Base-by-base conservation (phyloP, 2,113 vertebrate genomes). In the Morone chrysops region DNA sequence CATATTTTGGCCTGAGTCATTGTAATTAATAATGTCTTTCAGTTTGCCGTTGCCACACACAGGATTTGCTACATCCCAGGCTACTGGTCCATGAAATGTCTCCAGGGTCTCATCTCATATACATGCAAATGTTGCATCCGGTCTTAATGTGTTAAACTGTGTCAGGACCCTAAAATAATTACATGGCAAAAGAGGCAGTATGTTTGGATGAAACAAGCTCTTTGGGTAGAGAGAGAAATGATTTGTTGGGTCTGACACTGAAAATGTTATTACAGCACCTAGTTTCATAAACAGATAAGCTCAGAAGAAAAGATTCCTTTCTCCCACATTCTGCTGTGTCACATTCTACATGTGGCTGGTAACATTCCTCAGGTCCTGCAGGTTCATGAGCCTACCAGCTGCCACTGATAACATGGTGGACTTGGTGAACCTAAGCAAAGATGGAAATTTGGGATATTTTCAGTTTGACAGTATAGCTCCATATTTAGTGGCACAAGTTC, bases 271-370 rank as follows among this genome's bases (percentile, higher is more conserved):
- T 77, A 36, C 10, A 70, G 59, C 50, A 51, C 43, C 54, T 62
- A 1, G 5, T 17, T 67, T 80, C 31, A 38, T 74, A 63, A 72
- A 66, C 22, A 70, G 66, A 81, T 82, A 78, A 70, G 45, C 7
- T 75, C 48, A 78, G 12, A 73, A 70, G 59, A 31, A 61, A 8
- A 1, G 66, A 81, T 71, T 85, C 67, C 47, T 85, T 31, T 59
- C 54, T 53, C 36, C 59, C 57, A 77, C 70, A 51, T 80, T 81
- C 71, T 80, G 74, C 54, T 60, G 14, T 31, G 41, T 80, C 41
- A 63, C 81, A 73, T 82, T 81, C 50, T 62, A 22, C 63, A 40
- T 77, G 45, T 54, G 61, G 38, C 41, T 0, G 69, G 72, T 50
- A 61, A 56, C 47, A 59, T 45, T 78, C 70, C 53, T 63, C 45